Percentiles rank a stretch among this genome's conserved stretches.
Conservation (phyloP, 2,113 vertebrate genomes). For the Misgurnus mizolepis region DNA sequence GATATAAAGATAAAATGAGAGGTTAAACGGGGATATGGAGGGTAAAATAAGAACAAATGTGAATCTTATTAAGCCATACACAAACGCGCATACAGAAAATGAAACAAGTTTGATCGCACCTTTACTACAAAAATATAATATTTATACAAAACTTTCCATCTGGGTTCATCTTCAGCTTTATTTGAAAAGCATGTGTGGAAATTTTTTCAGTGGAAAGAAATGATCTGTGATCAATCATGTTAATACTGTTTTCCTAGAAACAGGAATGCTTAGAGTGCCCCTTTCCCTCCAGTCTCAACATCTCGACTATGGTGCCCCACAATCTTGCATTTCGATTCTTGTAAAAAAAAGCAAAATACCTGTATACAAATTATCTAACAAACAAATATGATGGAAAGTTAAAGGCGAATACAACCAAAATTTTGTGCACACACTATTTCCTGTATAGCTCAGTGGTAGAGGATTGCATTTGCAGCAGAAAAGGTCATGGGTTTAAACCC, state of each 20-base stretch:
- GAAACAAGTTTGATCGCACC: conserved; percentile 25
- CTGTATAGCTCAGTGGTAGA: too few relatives aligned
- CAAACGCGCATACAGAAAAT: neutral
- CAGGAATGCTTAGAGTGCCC: conserved; percentile 27
- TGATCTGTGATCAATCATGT: conserved; percentile 37
- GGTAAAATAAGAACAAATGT: conserved; percentile 7
- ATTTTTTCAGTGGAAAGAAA: conserved; percentile 53
- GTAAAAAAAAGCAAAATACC: neutral
- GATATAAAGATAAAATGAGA: neutral
- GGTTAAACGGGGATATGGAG: conserved; percentile 3
- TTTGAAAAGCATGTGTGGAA: conserved; percentile 55
- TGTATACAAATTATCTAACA: neutral
- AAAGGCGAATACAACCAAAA: too few relatives aligned
- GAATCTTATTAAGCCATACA: neutral
- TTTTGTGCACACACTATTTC: too few relatives aligned
- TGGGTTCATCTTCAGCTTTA: conserved; percentile 52
- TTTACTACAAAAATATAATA: conserved; percentile 19
- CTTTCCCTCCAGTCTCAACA: neutral
- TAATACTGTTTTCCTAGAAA: conserved; percentile 35
- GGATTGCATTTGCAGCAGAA: too few relatives aligned
- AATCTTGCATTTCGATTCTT: neutral
- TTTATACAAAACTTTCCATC: conserved; percentile 55
- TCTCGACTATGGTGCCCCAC: neutral
- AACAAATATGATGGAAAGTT: neutral
- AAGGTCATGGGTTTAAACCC: too few relatives aligned